A percentile compares a stretch with the other conserved stretches of the same genome.
Evolutionary conservation across 2,113 vertebrate genomes (phyloP).

Genomic region (Brachypteracias leptosomus): DNA sequence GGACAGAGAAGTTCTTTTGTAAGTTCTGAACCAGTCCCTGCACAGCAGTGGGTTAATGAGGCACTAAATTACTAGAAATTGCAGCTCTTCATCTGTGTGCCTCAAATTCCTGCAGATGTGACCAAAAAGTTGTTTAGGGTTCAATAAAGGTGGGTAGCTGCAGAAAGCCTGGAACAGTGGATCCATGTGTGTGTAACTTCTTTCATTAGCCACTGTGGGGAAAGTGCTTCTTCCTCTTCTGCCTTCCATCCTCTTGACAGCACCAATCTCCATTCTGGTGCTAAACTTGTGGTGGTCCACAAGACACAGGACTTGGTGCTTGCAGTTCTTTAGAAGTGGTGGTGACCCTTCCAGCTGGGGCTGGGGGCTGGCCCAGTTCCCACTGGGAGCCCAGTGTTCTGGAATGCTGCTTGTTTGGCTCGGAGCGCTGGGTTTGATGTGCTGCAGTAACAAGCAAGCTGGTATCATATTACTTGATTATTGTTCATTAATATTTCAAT

Average conservation of each 20-base stretch:
- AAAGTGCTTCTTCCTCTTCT: neutral
- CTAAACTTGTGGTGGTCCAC: neutral
- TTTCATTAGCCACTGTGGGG: neutral
- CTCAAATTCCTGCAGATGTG: neutral
- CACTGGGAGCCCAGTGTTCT: rapidly evolving
- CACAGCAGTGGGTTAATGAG: rapidly evolving
- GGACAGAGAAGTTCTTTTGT: neutral
- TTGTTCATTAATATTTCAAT: neutral
- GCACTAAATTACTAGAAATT: neutral
- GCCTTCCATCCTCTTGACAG: neutral
- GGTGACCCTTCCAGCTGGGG: neutral
- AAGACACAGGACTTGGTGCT: neutral
- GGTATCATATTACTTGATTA: neutral
- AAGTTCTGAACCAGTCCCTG: neutral
- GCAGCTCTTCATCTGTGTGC: neutral
- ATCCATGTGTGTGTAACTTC: neutral
- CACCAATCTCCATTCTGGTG: neutral
- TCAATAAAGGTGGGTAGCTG: neutral
- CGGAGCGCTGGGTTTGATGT: rapidly evolving
- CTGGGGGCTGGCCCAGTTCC: neutral
- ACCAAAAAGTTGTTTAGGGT: neutral
- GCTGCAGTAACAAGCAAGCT: neutral
- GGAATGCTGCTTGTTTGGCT: neutral
- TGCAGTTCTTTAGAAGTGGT: neutral
- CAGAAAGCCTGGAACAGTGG: neutral